These are phyloP conservation scores for Ictalurus punctatus DNA, from an alignment of 2,113 vertebrate genomes.

Conservation along the genomic window DNA sequence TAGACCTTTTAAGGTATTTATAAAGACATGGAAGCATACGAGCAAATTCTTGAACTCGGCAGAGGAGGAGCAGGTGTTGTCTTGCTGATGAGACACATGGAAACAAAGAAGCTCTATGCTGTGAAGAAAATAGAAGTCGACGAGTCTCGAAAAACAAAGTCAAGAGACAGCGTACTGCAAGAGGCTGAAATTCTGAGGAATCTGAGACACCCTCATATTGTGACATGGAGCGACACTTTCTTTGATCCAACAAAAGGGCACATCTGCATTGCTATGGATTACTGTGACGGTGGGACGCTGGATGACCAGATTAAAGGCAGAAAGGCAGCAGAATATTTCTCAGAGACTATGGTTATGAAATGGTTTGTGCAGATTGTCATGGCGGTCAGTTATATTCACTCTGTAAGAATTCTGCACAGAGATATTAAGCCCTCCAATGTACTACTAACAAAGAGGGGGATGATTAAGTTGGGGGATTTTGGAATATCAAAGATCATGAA, in stretches of 20 bases:
- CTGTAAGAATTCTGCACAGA: constrained; percentile 74
- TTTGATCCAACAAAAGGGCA: constrained; percentile 60
- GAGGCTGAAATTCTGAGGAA: constrained; percentile 75
- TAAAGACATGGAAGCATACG: constrained; percentile 70
- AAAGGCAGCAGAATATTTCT: constrained; percentile 58
- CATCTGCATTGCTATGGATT: constrained; percentile 77
- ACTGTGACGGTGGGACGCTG: constrained; percentile 77
- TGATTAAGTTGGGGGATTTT: constrained; percentile 80
- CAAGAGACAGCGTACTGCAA: constrained; percentile 65
- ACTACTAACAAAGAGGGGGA: constrained; percentile 71
- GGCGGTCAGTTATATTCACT: constrained; percentile 76
- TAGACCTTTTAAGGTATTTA: neutral
- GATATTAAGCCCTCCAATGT: constrained; percentile 81
- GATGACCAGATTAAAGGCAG: constrained; percentile 72
- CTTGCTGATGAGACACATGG: constrained; percentile 73
- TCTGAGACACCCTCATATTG: constrained; percentile 74
- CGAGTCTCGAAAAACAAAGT: constrained; percentile 56
- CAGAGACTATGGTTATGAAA: constrained; percentile 67
- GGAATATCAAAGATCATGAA: constrained; percentile 78
- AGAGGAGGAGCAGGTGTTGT: constrained; percentile 74
- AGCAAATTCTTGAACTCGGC: constrained; percentile 71
- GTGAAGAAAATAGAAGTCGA: constrained; percentile 74
- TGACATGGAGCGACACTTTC: constrained; percentile 72
- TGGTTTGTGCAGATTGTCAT: constrained; percentile 76
- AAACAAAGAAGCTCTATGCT: constrained; percentile 65